Conservation (phyloP, 1,140 invertebrate genomes). For the Papilio glaucus region DNA sequence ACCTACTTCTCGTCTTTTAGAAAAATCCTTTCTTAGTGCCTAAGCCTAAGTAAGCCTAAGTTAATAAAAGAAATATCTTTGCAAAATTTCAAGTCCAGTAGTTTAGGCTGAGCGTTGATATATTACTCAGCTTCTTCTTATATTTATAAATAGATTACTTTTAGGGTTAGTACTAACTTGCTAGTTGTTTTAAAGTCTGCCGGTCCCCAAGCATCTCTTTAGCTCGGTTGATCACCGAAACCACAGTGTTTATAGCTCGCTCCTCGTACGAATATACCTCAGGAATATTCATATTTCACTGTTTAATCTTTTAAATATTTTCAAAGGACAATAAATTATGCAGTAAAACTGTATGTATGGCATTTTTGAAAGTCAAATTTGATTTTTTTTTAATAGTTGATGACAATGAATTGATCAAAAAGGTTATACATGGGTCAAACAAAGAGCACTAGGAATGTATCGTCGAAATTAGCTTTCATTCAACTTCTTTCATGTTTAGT, state of each 20-base stretch:
- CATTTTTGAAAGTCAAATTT: constrained; percentile 21
- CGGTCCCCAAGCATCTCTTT: constrained; percentile 57
- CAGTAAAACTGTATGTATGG: constrained; percentile 1
- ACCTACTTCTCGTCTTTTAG: no score
- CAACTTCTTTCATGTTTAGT: no score
- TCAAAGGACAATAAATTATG: neutral
- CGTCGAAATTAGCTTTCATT: no score
- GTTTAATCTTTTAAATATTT: neutral
- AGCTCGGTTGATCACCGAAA: constrained; percentile 62
- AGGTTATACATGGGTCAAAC: neutral
- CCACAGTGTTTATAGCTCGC: constrained; percentile 60
- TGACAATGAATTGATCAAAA: neutral
- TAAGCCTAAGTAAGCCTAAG: no score
- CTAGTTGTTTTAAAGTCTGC: constrained; percentile 60
- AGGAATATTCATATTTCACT: constrained; percentile 53
- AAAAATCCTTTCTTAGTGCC: no score
- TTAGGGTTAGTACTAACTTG: constrained; percentile 54
- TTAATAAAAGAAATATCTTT: no score
- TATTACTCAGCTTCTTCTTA: no score
- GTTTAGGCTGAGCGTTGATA: no score
- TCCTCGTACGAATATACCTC: constrained; percentile 64
- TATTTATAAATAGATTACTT: no score
- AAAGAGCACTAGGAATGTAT: no score
- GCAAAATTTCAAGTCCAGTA: no score
- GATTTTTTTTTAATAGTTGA: neutral